phyloP scores from a whole-genome alignment of 2,797 vertebrate species.

The Fringilla coelebs region DNA sequence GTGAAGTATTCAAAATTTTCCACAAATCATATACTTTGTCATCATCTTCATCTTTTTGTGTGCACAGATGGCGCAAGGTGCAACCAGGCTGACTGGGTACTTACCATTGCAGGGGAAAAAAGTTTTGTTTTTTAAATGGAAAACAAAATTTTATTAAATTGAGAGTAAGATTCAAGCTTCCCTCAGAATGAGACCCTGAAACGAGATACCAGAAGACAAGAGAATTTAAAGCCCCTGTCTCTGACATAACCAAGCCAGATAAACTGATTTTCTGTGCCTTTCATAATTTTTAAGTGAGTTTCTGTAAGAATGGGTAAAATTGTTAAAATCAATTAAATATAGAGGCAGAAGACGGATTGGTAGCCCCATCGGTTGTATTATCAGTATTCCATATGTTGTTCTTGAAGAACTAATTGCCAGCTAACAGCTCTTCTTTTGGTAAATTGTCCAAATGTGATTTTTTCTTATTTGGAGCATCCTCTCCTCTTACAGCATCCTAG shows the following conservation, averaged over 20 bases:
- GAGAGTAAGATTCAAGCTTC: not conserved
- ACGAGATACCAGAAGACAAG: not conserved
- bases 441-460: not conserved
- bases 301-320: not conserved
- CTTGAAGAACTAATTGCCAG: not conserved
- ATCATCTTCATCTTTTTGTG: not conserved
- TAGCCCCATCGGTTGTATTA: not conserved
- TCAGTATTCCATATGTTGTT: not conserved
- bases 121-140: not conserved
- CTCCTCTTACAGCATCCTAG: not conserved
- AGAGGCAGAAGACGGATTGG: not conserved
- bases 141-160: not conserved
- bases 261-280: not conserved
- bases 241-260: not conserved
- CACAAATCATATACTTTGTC: not conserved
- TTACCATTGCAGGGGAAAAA: not conserved
- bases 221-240: not conserved
- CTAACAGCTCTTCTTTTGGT: not conserved
- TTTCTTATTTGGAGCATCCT: not conserved
- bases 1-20: not conserved
- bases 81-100: not conserved
- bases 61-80: not conserved
- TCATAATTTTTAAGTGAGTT: not conserved
- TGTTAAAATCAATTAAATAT: not conserved
- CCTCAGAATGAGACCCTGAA: not conserved